Evolutionary conservation across 2,797 vertebrate genomes (phyloP).

Genomic region (Pangasius macronema): DNA sequence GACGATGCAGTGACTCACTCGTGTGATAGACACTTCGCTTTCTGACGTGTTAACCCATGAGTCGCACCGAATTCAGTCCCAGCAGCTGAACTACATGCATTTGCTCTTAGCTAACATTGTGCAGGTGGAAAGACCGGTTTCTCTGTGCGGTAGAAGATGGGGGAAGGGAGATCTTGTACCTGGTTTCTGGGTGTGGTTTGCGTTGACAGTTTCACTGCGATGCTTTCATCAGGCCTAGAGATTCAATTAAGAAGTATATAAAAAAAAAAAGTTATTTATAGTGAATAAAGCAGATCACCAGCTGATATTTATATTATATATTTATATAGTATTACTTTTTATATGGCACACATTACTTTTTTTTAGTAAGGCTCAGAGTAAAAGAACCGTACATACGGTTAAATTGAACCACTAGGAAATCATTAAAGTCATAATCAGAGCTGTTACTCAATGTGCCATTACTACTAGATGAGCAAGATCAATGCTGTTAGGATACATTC

Average conservation of each 20-base stretch:
- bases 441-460: neutral
- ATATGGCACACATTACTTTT: neutral
- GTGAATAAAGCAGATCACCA: neutral
- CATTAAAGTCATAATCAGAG: neutral
- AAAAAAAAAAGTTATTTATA: neutral
- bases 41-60: neutral
- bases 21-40: neutral
- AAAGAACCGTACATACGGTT: neutral
- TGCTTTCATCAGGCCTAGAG: neutral
- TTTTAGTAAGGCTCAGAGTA: neutral
- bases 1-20: neutral
- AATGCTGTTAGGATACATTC: neutral
- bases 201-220: slow-evolving; percentile 46
- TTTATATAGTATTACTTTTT: neutral
- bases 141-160: slow-evolving; percentile 26
- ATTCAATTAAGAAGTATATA: neutral
- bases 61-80: no score
- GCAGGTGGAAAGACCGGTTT: slow-evolving; percentile 56
- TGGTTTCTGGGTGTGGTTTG: slow-evolving; percentile 74
- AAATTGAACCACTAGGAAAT: neutral
- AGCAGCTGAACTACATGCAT: neutral
- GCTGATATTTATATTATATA: neutral
- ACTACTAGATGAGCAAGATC: neutral
- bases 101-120: neutral
- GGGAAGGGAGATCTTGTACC: slow-evolving; percentile 36